Evolutionary conservation across 2,888 invertebrate species (phyloP).

Genomic region (Bombyx huttoni): DNA sequence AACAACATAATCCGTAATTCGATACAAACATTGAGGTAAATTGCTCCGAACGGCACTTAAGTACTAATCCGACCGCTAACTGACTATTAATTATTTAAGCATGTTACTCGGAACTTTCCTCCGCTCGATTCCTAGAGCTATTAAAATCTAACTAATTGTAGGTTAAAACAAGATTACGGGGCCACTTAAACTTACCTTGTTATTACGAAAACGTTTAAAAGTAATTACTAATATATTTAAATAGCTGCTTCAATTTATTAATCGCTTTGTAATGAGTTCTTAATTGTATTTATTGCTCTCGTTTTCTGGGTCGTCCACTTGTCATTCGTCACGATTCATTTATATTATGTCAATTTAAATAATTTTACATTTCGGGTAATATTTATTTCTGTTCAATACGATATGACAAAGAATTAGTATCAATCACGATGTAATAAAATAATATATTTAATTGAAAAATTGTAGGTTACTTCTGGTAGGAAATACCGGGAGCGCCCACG

Average conservation of each 20-base stretch:
- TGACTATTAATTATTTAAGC: slow-evolving; percentile 52
- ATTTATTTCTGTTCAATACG: no score
- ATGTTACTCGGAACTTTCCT: slow-evolving; percentile 43
- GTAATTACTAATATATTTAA: slow-evolving; percentile 9
- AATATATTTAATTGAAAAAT: no score
- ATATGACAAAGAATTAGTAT: no score
- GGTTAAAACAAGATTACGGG: slow-evolving; percentile 38
- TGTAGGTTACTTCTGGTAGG: no score
- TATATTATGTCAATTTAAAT: slow-evolving; percentile 8
- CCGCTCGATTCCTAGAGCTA: slow-evolving; percentile 24
- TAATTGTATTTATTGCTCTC: slow-evolving; percentile 7
- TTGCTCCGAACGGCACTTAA: slow-evolving; percentile 32
- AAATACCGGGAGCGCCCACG: no score
- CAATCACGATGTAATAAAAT: no score
- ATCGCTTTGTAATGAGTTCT: slow-evolving; percentile 7
- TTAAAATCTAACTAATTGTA: slow-evolving; percentile 47
- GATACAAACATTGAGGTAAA: slow-evolving; percentile 9
- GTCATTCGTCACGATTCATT: slow-evolving; percentile 7
- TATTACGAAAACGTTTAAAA: slow-evolving; percentile 12
- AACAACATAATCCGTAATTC: slow-evolving; percentile 13
- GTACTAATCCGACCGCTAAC: slow-evolving; percentile 41
- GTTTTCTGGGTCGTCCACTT: slow-evolving; percentile 1
- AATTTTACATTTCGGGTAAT: no score
- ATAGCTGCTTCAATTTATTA: slow-evolving; percentile 4
- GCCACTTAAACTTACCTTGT: slow-evolving; percentile 23